Percentiles rank a stretch among this genome's conserved stretches.
phyloP scores from a whole-genome alignment of 2,113 vertebrate genomes.

The Chaetodon auriga region DNA sequence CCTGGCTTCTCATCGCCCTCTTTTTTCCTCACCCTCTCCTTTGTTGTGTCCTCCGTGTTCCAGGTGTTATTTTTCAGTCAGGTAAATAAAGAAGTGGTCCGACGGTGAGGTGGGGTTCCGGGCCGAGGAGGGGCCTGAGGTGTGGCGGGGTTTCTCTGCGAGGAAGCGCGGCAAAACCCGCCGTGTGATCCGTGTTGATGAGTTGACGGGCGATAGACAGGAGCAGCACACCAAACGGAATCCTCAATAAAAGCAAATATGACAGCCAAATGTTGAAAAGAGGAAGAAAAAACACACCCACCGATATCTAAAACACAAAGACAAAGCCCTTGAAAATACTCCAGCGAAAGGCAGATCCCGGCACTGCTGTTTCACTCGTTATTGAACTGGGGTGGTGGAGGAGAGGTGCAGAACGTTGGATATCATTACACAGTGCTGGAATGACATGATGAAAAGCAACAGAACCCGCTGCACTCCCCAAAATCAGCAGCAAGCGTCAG shows the following conservation, averaged over 20 bases:
- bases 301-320: slow-evolving; percentile 57
- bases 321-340: slow-evolving; percentile 56
- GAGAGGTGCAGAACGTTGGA: slow-evolving; percentile 42
- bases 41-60: slow-evolving; percentile 74
- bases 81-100: slow-evolving; percentile 77
- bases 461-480: slow-evolving; percentile 16
- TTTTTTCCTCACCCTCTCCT: slow-evolving; percentile 57
- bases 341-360: slow-evolving; percentile 41
- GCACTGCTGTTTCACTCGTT: slow-evolving; percentile 42
- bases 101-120: slow-evolving; percentile 53
- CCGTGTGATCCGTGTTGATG: slow-evolving; percentile 63
- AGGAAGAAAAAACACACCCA: slow-evolving; percentile 10
- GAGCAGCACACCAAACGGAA: slow-evolving; percentile 70
- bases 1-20: slow-evolving; percentile 65
- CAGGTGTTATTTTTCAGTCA: slow-evolving; percentile 74
- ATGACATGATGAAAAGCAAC: slow-evolving; percentile 55
- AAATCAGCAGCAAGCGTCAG: slow-evolving; percentile 38
- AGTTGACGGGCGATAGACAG: slow-evolving; percentile 76
- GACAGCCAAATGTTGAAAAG: slow-evolving; percentile 69
- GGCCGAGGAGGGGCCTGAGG: slow-evolving; percentile 58
- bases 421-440: slow-evolving; percentile 35
- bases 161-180: slow-evolving; percentile 46
- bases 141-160: slow-evolving; percentile 53
- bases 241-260: slow-evolving; percentile 78
- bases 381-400: slow-evolving; percentile 54